Conservation (phyloP, 2,888 invertebrate genomes). For the Xestia sexstrigata region DNA sequence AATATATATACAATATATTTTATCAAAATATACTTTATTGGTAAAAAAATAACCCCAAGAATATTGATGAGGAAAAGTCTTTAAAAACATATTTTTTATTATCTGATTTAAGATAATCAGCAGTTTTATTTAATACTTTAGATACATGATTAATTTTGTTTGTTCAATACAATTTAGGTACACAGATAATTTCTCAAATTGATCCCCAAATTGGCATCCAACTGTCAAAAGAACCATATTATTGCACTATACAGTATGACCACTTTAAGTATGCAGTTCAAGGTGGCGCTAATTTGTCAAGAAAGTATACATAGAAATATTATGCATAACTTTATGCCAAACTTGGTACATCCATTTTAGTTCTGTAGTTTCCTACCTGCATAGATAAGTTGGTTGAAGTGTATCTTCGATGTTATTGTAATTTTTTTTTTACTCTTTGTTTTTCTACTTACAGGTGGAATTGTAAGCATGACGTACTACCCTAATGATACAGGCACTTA, state of each 20-base stretch:
- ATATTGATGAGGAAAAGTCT: neutral
- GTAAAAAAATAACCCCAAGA: neutral
- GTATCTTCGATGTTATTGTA: neutral
- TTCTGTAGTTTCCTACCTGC: neutral
- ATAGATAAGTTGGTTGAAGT: neutral
- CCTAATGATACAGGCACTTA: slow-evolving; percentile 67
- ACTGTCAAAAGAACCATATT: too few species aligned
- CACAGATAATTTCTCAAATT: neutral
- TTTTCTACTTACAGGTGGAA: slow-evolving; percentile 78
- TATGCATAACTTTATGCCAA: too few species aligned
- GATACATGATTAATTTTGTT: neutral
- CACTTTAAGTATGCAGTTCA: too few species aligned
- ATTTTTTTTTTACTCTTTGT: neutral
- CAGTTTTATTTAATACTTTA: neutral
- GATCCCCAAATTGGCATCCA: too few species aligned
- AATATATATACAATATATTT: too few species aligned
- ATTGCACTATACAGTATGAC: too few species aligned
- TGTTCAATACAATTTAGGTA: neutral
- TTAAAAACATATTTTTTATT: neutral
- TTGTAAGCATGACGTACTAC: slow-evolving; percentile 77
- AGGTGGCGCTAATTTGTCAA: too few species aligned
- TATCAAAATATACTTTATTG: neutral
- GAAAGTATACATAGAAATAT: too few species aligned
- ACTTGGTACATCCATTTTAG: neutral
- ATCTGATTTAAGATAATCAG: neutral